These are phyloP conservation scores for Pituophis catenifer DNA, from an alignment of 2,113 vertebrate genomes.

Conservation along the genomic window DNA sequence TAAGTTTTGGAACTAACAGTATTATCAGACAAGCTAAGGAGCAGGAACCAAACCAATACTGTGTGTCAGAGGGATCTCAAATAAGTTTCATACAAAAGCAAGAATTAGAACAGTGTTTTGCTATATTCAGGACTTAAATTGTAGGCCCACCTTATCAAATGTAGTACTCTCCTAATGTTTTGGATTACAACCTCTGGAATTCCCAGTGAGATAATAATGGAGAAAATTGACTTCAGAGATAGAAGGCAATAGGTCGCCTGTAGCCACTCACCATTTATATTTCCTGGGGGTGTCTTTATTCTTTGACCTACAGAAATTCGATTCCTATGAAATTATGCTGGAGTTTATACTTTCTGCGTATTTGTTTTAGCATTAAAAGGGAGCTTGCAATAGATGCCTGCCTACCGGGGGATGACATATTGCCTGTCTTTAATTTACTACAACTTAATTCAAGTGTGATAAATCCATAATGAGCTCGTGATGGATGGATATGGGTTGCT, in stretches of 20 bases:
- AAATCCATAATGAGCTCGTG: neutral
- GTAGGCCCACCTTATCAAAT: neutral
- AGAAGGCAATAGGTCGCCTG: neutral
- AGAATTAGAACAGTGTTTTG: neutral
- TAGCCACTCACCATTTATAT: neutral
- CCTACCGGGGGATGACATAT: neutral
- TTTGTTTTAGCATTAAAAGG: neutral
- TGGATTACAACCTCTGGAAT: neutral
- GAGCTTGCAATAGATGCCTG: neutral
- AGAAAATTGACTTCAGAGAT: neutral
- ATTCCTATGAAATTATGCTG: neutral
- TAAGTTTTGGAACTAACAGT: neutral
- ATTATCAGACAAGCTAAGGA: neutral
- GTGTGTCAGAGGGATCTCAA: neutral
- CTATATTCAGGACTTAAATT: neutral
- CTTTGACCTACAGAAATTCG: neutral
- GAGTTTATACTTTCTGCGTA: neutral
- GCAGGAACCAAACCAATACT: neutral
- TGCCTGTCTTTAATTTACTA: neutral
- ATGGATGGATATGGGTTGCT: neutral
- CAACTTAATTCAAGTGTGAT: neutral
- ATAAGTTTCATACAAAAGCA: neutral
- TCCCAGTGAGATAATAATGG: neutral
- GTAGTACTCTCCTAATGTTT: neutral
- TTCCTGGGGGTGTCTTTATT: neutral